A percentile compares a stretch with the other conserved stretches of the same genome.
Conservation (phyloP, 2,888 invertebrate genomes). For the Dione juno region DNA sequence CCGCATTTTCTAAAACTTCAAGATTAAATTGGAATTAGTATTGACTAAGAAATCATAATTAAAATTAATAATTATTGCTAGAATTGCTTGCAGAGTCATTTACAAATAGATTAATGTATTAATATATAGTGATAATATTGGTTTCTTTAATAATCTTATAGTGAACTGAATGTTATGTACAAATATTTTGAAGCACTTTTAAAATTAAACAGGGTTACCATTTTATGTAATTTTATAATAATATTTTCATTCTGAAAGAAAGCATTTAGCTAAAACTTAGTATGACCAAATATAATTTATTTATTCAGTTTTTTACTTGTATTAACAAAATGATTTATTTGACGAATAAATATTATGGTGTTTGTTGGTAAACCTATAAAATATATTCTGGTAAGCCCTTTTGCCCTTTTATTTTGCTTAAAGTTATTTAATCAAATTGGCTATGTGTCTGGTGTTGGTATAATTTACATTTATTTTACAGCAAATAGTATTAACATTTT, state of each 20-base stretch:
- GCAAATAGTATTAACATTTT: too few species aligned
- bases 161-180: slow-evolving; percentile 21
- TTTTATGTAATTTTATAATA: slow-evolving; percentile 22
- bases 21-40: too few species aligned
- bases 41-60: not conserved
- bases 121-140: slow-evolving; percentile 7
- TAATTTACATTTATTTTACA: too few species aligned
- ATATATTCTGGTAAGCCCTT: not conserved
- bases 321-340: too few species aligned
- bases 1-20: too few species aligned
- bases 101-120: not conserved
- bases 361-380: not conserved
- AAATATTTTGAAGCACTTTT: slow-evolving; percentile 29
- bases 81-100: not conserved
- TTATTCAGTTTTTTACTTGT: not conserved
- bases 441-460: too few species aligned
- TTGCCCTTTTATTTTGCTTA: not conserved
- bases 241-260: not conserved
- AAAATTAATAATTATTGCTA: not conserved
- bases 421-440: too few species aligned
- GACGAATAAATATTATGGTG: not conserved
- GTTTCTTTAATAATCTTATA: slow-evolving; percentile 4
- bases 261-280: slow-evolving; percentile 12
- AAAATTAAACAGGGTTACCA: slow-evolving; percentile 27
- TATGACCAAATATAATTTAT: slow-evolving; percentile 17